These are phyloP conservation scores for Ambastaia sidthimunki DNA, from an alignment of 2,797 vertebrate species.

Conservation along the genomic window DNA sequence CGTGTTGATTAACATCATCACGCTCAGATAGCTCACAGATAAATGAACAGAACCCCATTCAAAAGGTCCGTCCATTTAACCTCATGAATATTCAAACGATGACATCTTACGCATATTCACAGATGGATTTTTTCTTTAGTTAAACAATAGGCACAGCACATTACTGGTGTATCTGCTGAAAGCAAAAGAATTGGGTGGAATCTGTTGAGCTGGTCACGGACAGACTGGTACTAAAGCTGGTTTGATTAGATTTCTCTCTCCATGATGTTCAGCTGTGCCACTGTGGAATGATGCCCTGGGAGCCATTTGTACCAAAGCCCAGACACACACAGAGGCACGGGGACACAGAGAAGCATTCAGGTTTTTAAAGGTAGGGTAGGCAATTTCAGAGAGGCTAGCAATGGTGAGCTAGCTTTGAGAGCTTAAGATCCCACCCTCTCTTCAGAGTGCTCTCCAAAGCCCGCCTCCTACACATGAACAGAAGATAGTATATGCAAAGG, in stretches of 20 bases:
- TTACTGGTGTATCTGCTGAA: not conserved
- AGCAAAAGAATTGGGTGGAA: not conserved
- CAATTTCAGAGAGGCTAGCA: too few species aligned
- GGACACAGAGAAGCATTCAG: not conserved
- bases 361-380: not conserved
- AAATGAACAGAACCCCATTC: not conserved
- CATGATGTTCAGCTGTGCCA: not conserved
- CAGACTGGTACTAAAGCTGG: slow-evolving; percentile 29
- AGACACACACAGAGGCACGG: not conserved
- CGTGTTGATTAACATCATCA: not conserved
- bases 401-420: too few species aligned
- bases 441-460: too few species aligned
- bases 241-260: slow-evolving; percentile 36
- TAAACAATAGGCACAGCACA: slow-evolving; percentile 1
- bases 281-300: slow-evolving; percentile 14
- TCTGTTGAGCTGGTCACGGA: slow-evolving; percentile 27
- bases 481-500: too few species aligned
- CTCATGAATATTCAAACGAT: slow-evolving; percentile 21
- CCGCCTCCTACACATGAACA: too few species aligned
- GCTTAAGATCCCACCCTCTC: too few species aligned
- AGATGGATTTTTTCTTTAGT: not conserved
- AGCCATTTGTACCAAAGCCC: slow-evolving; percentile 11
- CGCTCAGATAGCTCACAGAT: not conserved
- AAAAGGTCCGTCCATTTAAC: not conserved
- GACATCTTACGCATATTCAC: slow-evolving; percentile 7